These are phyloP conservation scores for Lithophane semibrunnea DNA, from an alignment of 2,888 invertebrate genomes.

Conservation along the genomic window DNA sequence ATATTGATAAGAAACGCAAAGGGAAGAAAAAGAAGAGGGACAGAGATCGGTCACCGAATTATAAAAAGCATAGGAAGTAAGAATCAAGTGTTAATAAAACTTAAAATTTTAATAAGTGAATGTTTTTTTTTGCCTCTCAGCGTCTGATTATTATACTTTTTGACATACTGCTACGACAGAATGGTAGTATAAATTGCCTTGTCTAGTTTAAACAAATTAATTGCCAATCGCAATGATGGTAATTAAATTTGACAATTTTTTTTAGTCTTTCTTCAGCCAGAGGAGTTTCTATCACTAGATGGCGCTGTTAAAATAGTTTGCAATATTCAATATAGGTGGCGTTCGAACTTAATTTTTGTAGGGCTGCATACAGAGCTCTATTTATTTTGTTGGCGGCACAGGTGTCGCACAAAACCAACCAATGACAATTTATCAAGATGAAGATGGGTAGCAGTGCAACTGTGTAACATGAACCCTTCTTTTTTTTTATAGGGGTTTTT, in stretches of 20 bases:
- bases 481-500: no score
- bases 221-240: not conserved
- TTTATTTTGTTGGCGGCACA: not conserved
- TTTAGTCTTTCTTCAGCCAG: no score
- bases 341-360: not conserved
- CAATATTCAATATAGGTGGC: constrained; percentile 12
- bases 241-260: no score
- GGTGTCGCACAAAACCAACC: not conserved
- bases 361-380: not conserved
- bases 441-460: not conserved
- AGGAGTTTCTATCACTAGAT: no score
- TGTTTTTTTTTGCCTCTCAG: not conserved
- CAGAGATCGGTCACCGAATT: constrained; percentile 88
- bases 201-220: not conserved
- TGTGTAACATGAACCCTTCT: not conserved
- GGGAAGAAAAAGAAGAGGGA: constrained; percentile 90
- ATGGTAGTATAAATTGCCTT: no score
- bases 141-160: not conserved
- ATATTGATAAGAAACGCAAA: constrained; percentile 90
- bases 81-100: constrained; percentile 63
- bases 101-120: not conserved
- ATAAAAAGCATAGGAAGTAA: constrained; percentile 88
- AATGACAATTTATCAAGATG: not conserved
- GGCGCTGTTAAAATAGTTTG: not conserved
- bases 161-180: not conserved